These are phyloP conservation scores for Rhynchomys soricoides DNA, from an alignment of 2,113 vertebrate species.

Conservation along the genomic window DNA sequence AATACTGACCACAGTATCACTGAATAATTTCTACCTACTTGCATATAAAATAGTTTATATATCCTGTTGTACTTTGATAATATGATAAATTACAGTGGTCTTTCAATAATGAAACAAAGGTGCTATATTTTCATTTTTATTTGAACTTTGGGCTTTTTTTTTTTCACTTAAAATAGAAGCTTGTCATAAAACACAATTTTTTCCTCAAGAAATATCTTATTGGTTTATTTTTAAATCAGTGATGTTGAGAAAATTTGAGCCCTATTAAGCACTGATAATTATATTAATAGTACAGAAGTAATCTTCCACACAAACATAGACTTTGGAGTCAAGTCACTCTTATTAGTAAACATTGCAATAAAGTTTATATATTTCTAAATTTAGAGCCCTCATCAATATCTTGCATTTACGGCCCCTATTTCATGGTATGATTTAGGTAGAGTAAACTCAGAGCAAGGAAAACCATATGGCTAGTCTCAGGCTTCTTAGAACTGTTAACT, in stretches of 20 bases:
- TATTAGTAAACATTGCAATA: not conserved
- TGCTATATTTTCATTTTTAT: not conserved
- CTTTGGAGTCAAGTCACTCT: not conserved
- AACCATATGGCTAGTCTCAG: not conserved
- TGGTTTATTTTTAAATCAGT: not conserved
- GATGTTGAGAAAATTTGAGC: not conserved
- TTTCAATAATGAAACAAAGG: not conserved
- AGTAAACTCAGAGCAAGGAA: not conserved
- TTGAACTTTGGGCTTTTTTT: not conserved
- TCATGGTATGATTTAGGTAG: not conserved
- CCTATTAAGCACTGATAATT: not conserved
- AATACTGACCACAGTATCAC: not conserved
- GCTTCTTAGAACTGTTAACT: not conserved
- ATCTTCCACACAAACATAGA: not conserved
- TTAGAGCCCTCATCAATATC: too few relatives aligned
- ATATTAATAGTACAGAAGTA: not conserved
- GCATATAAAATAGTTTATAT: not conserved
- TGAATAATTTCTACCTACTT: not conserved
- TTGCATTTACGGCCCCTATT: not conserved
- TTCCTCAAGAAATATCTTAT: not conserved
- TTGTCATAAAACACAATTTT: not conserved
- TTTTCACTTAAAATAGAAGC: conserved; percentile 2
- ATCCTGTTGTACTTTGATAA: not conserved
- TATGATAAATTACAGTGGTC: not conserved
- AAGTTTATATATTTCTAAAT: not conserved